Evolutionary conservation across 2,797 vertebrate species (phyloP).

Genomic region (Sebastes trivittatus): DNA sequence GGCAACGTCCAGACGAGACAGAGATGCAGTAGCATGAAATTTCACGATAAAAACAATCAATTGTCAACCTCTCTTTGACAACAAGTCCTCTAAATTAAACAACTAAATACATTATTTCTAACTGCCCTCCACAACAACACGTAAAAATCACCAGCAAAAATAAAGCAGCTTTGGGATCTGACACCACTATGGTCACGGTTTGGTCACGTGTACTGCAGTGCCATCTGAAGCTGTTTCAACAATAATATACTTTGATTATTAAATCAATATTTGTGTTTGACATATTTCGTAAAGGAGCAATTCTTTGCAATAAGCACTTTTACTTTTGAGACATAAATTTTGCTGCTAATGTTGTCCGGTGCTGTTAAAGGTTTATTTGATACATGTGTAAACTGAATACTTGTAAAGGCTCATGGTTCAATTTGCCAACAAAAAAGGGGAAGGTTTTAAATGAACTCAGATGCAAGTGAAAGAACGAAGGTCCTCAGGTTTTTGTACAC

Average conservation of each 20-base stretch:
- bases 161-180: not conserved
- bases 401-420: not conserved
- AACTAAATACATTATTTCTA: not conserved
- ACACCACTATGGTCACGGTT: not conserved
- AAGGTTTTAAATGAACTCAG: not conserved
- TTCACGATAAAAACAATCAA: not conserved
- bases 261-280: not conserved
- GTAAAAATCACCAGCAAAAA: not conserved
- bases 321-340: no score
- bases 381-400: no score
- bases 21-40: not conserved
- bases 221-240: no score
- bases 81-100: not conserved
- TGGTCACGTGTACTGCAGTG: not conserved
- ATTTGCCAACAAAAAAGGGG: not conserved
- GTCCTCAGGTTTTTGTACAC: not conserved
- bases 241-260: not conserved
- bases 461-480: not conserved
- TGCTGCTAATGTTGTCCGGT: no score
- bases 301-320: no score
- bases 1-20: not conserved
- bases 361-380: no score
- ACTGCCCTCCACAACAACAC: not conserved
- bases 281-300: no score
- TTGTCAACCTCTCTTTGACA: no score